phyloP scores from a whole-genome alignment of 2,113 vertebrate genomes.

The Calidris pygmaea region DNA sequence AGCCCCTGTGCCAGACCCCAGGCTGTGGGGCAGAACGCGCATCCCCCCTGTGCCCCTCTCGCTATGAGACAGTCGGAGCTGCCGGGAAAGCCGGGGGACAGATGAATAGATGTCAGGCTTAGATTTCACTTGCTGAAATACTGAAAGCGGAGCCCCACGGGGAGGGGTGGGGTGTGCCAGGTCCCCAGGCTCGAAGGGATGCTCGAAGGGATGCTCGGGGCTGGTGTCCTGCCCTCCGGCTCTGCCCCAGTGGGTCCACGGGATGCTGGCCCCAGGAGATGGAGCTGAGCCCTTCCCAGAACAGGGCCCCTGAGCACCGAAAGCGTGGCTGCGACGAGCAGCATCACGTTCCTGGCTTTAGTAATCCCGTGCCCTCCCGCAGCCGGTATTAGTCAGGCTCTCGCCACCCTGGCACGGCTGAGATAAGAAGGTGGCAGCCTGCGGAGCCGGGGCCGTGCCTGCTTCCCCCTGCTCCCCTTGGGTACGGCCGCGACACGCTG shows the following conservation, averaged over 20 bases:
- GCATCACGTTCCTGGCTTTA: neutral
- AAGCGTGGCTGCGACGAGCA: fast-evolving
- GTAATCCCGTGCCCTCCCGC: fast-evolving
- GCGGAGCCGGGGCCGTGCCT: fast-evolving
- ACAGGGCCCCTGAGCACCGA: fast-evolving
- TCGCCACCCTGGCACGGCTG: neutral
- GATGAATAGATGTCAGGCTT: neutral
- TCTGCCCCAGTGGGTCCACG: fast-evolving
- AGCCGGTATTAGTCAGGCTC: neutral
- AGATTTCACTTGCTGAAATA: neutral
- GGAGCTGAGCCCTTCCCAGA: neutral
- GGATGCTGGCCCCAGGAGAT: too few species aligned
- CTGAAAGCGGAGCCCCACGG: neutral
- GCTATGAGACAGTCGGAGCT: neutral
- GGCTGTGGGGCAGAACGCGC: fast-evolving
- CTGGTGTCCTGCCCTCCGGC: neutral
- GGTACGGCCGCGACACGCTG: neutral
- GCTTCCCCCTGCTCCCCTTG: neutral
- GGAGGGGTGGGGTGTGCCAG: neutral
- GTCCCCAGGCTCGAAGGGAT: fast-evolving
- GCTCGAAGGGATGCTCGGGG: neutral
- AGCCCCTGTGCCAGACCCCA: neutral
- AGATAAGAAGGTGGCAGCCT: neutral
- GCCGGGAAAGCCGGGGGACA: neutral
- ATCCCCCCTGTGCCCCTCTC: fast-evolving